phyloP scores from a whole-genome alignment of 2,113 vertebrate genomes.

The Synchiropus splendidus region DNA sequence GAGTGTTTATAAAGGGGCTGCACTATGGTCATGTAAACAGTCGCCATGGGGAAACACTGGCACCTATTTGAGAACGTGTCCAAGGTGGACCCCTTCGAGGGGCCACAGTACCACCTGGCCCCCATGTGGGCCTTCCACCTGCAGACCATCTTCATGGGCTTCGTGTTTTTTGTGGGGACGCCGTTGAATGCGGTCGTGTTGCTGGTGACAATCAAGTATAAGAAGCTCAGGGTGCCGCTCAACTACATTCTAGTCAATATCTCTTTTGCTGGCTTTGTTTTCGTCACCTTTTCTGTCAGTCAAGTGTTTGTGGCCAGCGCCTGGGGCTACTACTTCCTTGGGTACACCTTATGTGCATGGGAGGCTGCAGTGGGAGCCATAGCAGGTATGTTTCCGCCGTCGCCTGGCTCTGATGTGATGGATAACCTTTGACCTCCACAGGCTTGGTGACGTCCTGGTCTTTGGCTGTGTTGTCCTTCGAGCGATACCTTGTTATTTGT shows the following conservation, averaged over 20 bases:
- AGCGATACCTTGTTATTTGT: slow-evolving; percentile 76
- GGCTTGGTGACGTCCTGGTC: slow-evolving; percentile 72
- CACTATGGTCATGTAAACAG: background rate
- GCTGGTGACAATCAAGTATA: slow-evolving; percentile 70
- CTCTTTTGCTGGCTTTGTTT: slow-evolving; percentile 65
- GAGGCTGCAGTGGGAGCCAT: too few species aligned
- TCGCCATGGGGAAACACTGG: slow-evolving; percentile 68
- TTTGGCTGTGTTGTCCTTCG: slow-evolving; percentile 73
- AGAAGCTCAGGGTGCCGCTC: slow-evolving; percentile 72
- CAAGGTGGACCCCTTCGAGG: slow-evolving; percentile 67
- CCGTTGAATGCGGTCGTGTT: slow-evolving; percentile 71
- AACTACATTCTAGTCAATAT: slow-evolving; percentile 81
- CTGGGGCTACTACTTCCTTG: too few species aligned
- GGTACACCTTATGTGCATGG: too few species aligned
- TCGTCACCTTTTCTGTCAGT: slow-evolving; percentile 65
- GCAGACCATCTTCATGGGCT: slow-evolving; percentile 73
- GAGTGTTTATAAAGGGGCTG: slow-evolving; percentile 18
- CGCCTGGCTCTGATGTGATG: too few species aligned
- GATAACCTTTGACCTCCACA: slow-evolving; percentile 6
- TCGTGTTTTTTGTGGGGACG: slow-evolving; percentile 64
- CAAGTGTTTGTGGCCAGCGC: too few species aligned
- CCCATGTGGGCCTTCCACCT: slow-evolving; percentile 73
- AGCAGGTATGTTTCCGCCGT: too few species aligned
- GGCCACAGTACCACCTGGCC: slow-evolving; percentile 76
- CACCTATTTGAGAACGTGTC: slow-evolving; percentile 73